Conservation (phyloP, 2,888 invertebrate genomes). For the Agrotis exclamationis region DNA sequence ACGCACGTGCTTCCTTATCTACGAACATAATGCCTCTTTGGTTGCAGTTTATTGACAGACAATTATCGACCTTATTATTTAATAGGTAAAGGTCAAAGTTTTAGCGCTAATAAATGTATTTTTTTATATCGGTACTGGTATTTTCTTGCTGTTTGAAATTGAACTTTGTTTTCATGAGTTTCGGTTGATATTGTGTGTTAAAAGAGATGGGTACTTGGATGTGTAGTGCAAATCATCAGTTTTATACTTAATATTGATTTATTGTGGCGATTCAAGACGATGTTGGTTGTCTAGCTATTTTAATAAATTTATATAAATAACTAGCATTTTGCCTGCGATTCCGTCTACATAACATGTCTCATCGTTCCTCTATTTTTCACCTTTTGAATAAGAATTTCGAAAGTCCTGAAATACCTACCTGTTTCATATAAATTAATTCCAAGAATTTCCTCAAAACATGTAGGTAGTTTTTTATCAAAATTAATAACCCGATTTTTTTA, state of each 20-base stretch:
- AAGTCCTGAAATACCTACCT: too few relatives aligned
- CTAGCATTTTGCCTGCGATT: background rate
- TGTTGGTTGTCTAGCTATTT: slow-evolving; percentile 5
- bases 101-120: background rate
- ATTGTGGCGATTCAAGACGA: slow-evolving; percentile 27
- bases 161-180: rapidly evolving
- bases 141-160: background rate
- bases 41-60: slow-evolving; percentile 14
- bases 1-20: slow-evolving; percentile 56
- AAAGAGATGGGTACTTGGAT: slow-evolving; percentile 21
- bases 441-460: too few relatives aligned
- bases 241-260: slow-evolving; percentile 38
- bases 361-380: too few relatives aligned
- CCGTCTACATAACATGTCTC: too few relatives aligned
- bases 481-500: too few relatives aligned
- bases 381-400: too few relatives aligned
- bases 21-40: slow-evolving; percentile 22
- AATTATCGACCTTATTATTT: slow-evolving; percentile 31
- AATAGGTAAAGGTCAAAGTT: slow-evolving; percentile 10
- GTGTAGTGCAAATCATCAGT: slow-evolving; percentile 26
- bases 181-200: slow-evolving; percentile 16
- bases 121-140: background rate
- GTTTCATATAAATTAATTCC: too few relatives aligned
- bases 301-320: slow-evolving; percentile 7
- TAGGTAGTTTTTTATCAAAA: too few relatives aligned